Base-by-base conservation (phyloP, 1,140 invertebrate genomes). In the Phthorimaea operculella region DNA sequence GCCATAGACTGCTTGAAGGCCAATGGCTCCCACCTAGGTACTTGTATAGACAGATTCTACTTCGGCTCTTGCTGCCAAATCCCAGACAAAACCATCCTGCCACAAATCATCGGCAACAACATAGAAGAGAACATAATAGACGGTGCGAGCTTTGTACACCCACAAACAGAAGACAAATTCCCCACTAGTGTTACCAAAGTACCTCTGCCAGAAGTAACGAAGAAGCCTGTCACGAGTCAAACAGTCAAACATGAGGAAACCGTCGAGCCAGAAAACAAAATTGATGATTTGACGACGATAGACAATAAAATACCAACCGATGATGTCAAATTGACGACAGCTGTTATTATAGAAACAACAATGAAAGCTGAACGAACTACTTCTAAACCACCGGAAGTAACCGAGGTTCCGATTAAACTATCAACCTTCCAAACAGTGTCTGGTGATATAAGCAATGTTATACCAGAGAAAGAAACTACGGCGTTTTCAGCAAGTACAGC, bases 1-100 rank as follows among this genome's bases (percentile, higher is more conserved):
- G 95, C 95, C 53, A 96, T 95, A 79, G 93, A 96, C 59, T 98
- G 96, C 73, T 89, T 95, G 33, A 96, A 96, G 87, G 89, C 92
- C 21, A 96, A 96, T 76, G 96, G 96, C 28, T 94, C 93, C 1
- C 95, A 96, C 70, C 84, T 97, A 58, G 95, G 94, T 51, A 96
- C 94, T 4, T 97, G 96, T 75, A 94, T 96, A 72, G 95, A 97
- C 81, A 90, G 94, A 50, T 96, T 96, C 80, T 96, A 96, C 80
- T 96, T 96, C 70, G 94, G 94, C 44, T 96, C 93, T 33, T 97
- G 96, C 70, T 97, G 96, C 81, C 92, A 92, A 64, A 86, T 93
- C 44, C 72, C 75, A 1, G 83, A 86, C 58, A 83, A 83, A 63
- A 74, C 83, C 76, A 68, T 68, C 65, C 84, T 64, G 69, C 87